Evolutionary conservation across 2,113 vertebrate genomes (phyloP).

Genomic region (Trinectes maculatus): DNA sequence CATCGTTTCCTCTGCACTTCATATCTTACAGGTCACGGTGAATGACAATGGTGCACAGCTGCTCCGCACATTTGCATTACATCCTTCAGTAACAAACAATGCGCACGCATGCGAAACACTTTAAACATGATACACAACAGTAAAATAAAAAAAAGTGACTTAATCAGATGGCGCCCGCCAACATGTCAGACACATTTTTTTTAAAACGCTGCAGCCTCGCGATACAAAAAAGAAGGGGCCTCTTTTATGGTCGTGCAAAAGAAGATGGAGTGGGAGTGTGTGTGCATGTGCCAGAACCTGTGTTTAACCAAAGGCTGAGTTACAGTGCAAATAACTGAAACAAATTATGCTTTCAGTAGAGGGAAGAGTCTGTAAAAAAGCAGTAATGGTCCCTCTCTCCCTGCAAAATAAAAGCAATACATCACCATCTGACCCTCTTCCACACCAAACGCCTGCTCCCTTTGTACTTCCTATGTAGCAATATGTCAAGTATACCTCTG

Average conservation of each 20-base stretch:
- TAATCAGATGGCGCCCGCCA: slow-evolving; percentile 10
- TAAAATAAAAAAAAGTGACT: slow-evolving; percentile 3
- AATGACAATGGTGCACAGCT: slow-evolving; percentile 38
- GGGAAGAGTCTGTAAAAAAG: slow-evolving; percentile 60
- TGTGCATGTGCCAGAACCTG: slow-evolving; percentile 21
- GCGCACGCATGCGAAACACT: slow-evolving; percentile 12
- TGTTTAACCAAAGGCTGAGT: slow-evolving; percentile 50
- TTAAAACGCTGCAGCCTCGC: neutral
- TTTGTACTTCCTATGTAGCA: slow-evolving; percentile 69
- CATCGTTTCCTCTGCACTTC: slow-evolving; percentile 25
- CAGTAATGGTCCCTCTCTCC: slow-evolving; percentile 67
- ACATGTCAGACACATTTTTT: slow-evolving; percentile 7
- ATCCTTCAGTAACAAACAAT: slow-evolving; percentile 46
- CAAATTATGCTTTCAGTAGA: slow-evolving; percentile 61
- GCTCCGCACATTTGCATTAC: slow-evolving; percentile 17
- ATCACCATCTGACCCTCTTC: slow-evolving; percentile 51
- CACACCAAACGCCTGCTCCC: slow-evolving; percentile 28
- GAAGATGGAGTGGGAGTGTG: slow-evolving; percentile 2
- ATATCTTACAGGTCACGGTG: slow-evolving; percentile 1
- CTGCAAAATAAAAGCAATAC: slow-evolving; percentile 69
- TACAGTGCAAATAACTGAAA: slow-evolving; percentile 58
- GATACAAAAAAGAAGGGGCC: slow-evolving; percentile 1
- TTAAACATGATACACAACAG: slow-evolving; percentile 35
- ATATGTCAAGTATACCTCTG: slow-evolving; percentile 53
- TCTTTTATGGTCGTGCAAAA: slow-evolving; percentile 32